phyloP scores from a whole-genome alignment of 2,113 vertebrate genomes.

The Calonectris borealis region DNA sequence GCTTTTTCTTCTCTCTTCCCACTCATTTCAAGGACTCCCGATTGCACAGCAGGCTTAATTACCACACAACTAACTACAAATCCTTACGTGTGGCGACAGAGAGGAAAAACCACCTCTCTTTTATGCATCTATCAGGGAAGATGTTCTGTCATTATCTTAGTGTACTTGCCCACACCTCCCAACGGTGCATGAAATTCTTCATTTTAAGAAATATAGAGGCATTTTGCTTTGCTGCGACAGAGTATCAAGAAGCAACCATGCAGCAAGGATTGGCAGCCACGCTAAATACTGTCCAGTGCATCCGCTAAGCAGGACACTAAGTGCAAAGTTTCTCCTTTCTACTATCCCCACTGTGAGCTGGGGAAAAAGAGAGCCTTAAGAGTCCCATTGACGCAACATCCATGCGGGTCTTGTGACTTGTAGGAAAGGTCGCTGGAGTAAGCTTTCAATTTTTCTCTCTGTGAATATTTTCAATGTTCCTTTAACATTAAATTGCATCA shows the following conservation, averaged over 20 bases:
- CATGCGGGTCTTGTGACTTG: background rate
- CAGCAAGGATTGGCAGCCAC: background rate
- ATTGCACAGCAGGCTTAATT: conserved; percentile 11
- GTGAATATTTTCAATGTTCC: background rate
- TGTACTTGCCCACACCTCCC: background rate
- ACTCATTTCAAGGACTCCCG: background rate
- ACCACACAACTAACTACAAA: background rate
- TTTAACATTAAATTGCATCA: background rate
- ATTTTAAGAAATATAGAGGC: background rate
- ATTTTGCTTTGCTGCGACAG: background rate
- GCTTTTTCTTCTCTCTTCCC: background rate
- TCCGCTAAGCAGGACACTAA: background rate
- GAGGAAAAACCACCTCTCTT: background rate
- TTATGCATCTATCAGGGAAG: background rate
- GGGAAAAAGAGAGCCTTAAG: background rate
- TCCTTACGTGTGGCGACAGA: background rate
- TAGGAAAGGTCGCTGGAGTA: background rate
- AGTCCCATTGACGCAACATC: background rate
- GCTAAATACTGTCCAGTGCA: background rate
- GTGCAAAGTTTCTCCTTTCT: background rate
- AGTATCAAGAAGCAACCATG: background rate
- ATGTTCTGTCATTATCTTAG: background rate
- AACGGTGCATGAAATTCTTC: background rate
- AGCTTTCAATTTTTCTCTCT: background rate
- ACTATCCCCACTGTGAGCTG: fast-evolving